Evolutionary conservation across 2,113 vertebrate species (phyloP).

Genomic region (Varanus salvator): DNA sequence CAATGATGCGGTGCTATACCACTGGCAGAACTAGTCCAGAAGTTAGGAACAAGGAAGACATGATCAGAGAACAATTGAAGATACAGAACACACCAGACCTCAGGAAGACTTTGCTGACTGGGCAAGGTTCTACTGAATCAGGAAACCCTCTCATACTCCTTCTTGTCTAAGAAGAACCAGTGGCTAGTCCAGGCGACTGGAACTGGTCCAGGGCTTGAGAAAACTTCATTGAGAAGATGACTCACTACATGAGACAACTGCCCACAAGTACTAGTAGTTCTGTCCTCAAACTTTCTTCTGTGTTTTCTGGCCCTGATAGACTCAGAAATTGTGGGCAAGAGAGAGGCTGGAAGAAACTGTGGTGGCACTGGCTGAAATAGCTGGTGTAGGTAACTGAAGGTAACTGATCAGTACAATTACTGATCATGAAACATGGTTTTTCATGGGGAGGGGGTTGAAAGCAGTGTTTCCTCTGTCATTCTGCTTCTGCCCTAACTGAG

Average conservation of each 20-base stretch:
- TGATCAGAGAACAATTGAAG: too few relatives aligned
- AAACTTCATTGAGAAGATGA: background rate
- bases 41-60: too few relatives aligned
- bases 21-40: too few relatives aligned
- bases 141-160: background rate
- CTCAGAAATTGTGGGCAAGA: background rate
- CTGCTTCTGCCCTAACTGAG: background rate
- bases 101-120: too few relatives aligned
- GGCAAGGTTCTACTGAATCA: background rate
- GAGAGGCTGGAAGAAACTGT: background rate
- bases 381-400: background rate
- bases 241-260: background rate
- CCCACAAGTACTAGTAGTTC: background rate
- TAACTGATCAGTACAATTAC: too few relatives aligned
- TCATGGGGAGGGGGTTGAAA: background rate
- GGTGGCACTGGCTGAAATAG: background rate
- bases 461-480: background rate
- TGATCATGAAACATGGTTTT: background rate
- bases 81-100: too few relatives aligned
- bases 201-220: background rate
- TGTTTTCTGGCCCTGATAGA: background rate
- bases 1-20: too few relatives aligned
- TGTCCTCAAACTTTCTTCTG: background rate
- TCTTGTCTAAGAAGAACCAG: background rate
- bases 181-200: background rate